Percentiles rank a stretch among this genome's conserved stretches.
phyloP scores from a whole-genome alignment of 2,888 invertebrate genomes.

The Ectemnius lituratus region DNA sequence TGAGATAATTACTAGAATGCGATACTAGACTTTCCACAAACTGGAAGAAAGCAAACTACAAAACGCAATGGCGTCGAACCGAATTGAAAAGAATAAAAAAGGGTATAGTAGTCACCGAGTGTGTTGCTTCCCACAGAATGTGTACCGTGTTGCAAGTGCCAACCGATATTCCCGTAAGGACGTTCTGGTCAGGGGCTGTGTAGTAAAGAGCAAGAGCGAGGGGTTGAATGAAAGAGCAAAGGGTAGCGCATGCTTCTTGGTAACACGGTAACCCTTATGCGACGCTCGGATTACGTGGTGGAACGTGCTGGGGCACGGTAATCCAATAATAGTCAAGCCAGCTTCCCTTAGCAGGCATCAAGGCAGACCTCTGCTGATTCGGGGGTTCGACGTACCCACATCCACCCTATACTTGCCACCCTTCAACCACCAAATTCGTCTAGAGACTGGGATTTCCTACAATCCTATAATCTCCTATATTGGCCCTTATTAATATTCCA shows the following conservation, averaged over 20 bases:
- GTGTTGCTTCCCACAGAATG: too few relatives aligned
- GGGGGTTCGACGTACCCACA: constrained; percentile 1
- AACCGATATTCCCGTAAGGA: neutral
- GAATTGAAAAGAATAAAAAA: too few relatives aligned
- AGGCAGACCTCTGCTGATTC: constrained; percentile 42
- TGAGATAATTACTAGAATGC: too few relatives aligned
- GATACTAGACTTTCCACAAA: too few relatives aligned
- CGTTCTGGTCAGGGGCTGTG: constrained; percentile 19
- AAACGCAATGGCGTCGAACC: too few relatives aligned
- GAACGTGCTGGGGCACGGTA: constrained; percentile 55
- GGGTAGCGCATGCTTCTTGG: constrained; percentile 25
- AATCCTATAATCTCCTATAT: too few relatives aligned
- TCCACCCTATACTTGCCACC: neutral
- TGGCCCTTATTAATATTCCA: too few relatives aligned
- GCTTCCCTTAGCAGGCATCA: constrained; percentile 30
- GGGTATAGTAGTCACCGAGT: too few relatives aligned
- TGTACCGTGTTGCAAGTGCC: neutral
- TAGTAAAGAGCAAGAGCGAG: neutral
- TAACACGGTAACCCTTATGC: constrained; percentile 50
- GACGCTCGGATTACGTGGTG: constrained; percentile 57
- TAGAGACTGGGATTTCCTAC: too few relatives aligned
- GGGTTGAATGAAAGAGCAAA: constrained; percentile 48
- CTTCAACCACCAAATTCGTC: neutral
- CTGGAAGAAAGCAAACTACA: too few relatives aligned
- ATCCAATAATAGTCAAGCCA: constrained; percentile 58